Evolutionary conservation across 2,888 invertebrate species (phyloP).

Genomic region (Crematogaster levior): DNA sequence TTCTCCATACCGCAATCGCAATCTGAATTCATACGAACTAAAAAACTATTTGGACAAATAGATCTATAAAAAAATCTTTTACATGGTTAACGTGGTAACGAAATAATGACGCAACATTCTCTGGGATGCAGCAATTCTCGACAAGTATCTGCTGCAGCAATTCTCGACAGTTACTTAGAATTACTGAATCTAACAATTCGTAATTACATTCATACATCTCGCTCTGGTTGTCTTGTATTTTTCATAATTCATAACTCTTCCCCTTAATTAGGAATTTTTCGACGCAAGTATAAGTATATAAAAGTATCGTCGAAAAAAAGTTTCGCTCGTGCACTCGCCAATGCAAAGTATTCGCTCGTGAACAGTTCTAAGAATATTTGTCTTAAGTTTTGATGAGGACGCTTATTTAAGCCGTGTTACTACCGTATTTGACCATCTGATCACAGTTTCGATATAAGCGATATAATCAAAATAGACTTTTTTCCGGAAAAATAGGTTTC

Average conservation of each 20-base stretch:
- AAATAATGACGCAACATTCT: conserved; percentile 9
- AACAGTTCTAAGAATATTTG: conserved; percentile 17
- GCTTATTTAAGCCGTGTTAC: conserved; percentile 36
- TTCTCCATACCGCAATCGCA: neutral
- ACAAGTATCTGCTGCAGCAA: conserved; percentile 35
- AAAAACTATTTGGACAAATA: conserved; percentile 8
- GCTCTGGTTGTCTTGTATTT: conserved; percentile 19
- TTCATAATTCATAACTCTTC: conserved; percentile 43
- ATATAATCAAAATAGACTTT: conserved; percentile 43
- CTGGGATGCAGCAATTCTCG: neutral
- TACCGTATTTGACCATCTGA: conserved; percentile 38
- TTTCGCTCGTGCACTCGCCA: conserved; percentile 49
- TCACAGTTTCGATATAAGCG: conserved; percentile 48
- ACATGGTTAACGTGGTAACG: neutral
- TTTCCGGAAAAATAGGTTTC: conserved; percentile 38
- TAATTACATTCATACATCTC: conserved; percentile 70
- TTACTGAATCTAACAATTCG: conserved; percentile 75
- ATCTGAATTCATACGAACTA: neutral
- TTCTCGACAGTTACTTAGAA: conserved; percentile 63
- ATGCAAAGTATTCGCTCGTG: conserved; percentile 10
- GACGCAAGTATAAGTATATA: conserved; percentile 68
- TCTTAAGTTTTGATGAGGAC: conserved; percentile 41
- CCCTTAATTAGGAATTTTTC: conserved; percentile 55
- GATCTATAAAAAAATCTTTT: neutral
- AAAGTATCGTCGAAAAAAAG: conserved; percentile 71